Conservation (phyloP, 2,797 vertebrate species). For the Notolabrus celidotus region DNA sequence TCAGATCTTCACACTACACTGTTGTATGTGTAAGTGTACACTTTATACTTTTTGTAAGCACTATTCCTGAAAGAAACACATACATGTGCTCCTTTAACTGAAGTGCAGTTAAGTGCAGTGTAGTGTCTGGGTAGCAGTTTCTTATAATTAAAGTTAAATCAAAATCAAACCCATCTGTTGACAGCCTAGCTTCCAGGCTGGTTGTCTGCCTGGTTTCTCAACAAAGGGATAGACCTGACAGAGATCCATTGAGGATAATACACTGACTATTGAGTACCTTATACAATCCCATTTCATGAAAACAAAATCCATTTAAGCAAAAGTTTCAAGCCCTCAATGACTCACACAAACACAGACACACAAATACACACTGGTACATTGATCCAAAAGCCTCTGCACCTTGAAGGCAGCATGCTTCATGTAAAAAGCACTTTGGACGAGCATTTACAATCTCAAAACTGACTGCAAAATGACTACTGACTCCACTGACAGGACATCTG, state of each 20-base stretch:
- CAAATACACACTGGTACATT: background rate
- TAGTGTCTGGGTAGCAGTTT: too few relatives aligned
- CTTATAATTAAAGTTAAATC: too few relatives aligned
- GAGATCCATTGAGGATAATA: background rate
- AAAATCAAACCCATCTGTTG: too few relatives aligned
- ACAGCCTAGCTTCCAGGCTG: too few relatives aligned
- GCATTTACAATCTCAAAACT: conserved; percentile 68
- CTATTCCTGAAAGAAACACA: too few relatives aligned
- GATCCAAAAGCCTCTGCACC: conserved; percentile 9
- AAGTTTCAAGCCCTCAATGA: background rate
- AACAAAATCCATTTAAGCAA: background rate
- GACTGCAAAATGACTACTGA: conserved; percentile 37
- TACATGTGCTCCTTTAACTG: too few relatives aligned
- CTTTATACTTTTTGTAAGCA: too few relatives aligned
- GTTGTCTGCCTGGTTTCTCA: too few relatives aligned
- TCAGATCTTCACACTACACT: too few relatives aligned
- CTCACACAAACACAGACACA: background rate
- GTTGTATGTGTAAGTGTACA: background rate
- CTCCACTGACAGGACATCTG: conserved; percentile 41
- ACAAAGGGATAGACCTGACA: too few relatives aligned
- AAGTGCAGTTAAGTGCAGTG: too few relatives aligned
- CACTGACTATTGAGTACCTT: background rate
- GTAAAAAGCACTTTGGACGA: conserved; percentile 60
- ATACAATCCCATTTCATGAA: background rate
- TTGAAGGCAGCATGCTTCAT: conserved; percentile 32